These are phyloP conservation scores for Siniperca scherzeri DNA, from an alignment of 2,797 vertebrate species.

Conservation along the genomic window DNA sequence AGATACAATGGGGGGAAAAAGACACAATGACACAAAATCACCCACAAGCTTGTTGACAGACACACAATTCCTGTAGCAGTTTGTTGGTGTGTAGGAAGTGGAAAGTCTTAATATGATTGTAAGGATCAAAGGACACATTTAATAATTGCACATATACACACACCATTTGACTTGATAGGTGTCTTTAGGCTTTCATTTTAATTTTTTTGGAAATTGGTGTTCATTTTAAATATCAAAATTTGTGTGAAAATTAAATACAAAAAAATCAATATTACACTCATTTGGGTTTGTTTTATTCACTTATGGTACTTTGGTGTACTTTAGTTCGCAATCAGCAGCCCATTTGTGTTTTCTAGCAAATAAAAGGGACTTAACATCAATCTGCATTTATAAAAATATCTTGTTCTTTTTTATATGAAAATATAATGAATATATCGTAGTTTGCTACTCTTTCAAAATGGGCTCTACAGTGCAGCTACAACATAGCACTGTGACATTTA, in stretches of 20 bases:
- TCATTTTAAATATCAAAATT: not conserved
- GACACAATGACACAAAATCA: constrained; percentile 38
- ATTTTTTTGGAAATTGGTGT: not conserved
- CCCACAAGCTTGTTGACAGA: constrained; percentile 46
- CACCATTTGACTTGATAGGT: not conserved
- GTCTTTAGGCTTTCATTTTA: not conserved
- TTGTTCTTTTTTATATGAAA: too few species aligned
- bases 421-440: not conserved
- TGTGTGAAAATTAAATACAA: not conserved
- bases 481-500: not conserved
- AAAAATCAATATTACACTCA: not conserved
- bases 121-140: not conserved
- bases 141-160: not conserved
- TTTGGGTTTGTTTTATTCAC: not conserved
- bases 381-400: not conserved
- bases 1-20: constrained; percentile 1
- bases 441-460: constrained; percentile 1
- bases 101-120: not conserved
- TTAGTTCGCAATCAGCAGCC: not conserved
- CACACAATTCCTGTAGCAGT: not conserved
- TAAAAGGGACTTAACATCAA: not conserved
- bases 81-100: not conserved
- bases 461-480: not conserved
- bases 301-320: not conserved
- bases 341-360: not conserved